Evolutionary conservation across 2,888 invertebrate genomes (phyloP).

Genomic region (Chymomyza fuscimana): DNA sequence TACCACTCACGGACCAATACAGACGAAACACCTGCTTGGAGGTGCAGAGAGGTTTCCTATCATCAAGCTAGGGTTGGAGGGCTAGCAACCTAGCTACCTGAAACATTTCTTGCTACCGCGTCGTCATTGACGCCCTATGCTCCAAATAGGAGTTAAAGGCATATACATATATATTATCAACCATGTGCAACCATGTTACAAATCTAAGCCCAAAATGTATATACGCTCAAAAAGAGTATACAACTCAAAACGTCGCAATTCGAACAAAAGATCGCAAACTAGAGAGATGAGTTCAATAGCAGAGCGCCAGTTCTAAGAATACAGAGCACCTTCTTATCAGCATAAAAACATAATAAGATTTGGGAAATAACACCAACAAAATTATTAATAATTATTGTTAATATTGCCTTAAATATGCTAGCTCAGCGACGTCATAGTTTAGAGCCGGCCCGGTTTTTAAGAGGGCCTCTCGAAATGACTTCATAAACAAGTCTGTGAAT

Average conservation of each 20-base stretch:
- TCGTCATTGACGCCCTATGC: too few relatives aligned
- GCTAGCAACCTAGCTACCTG: too few relatives aligned
- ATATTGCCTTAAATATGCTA: not conserved
- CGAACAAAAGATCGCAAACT: slow-evolving; percentile 4
- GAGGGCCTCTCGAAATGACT: not conserved
- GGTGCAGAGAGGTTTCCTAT: too few relatives aligned
- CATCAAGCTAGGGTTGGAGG: too few relatives aligned
- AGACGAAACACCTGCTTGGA: too few relatives aligned
- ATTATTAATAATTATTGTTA: slow-evolving; percentile 17
- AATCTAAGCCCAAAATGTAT: not conserved
- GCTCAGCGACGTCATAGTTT: slow-evolving; percentile 42
- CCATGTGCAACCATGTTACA: not conserved
- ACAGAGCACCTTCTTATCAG: slow-evolving; percentile 27
- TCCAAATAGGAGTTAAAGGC: too few relatives aligned
- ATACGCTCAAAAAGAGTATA: not conserved
- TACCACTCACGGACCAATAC: too few relatives aligned
- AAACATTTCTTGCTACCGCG: too few relatives aligned
- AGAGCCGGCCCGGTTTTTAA: slow-evolving; percentile 32
- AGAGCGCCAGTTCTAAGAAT: not conserved
- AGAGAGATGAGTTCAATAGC: slow-evolving; percentile 3
- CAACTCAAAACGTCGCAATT: not conserved
- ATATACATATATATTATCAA: too few relatives aligned
- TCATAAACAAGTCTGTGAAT: not conserved
- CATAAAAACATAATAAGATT: slow-evolving; percentile 3
- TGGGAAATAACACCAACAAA: slow-evolving; percentile 22